A percentile compares a stretch with the other conserved stretches of the same genome.
phyloP scores from a whole-genome alignment of 2,797 vertebrate genomes.

The Zenarchopterus dispar region DNA sequence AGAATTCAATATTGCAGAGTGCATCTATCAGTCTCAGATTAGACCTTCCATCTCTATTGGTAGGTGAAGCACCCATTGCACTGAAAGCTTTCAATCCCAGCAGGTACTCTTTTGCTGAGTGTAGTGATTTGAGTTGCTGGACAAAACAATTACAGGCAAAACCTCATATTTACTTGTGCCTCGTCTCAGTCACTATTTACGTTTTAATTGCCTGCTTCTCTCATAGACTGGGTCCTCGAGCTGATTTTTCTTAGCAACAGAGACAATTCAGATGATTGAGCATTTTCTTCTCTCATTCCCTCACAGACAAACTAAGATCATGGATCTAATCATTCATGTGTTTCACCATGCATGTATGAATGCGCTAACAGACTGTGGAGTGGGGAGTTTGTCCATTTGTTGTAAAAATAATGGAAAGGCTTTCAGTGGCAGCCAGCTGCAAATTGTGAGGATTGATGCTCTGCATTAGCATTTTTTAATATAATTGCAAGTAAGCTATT shows the following conservation, averaged over 20 bases:
- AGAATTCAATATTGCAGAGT: constrained; percentile 57
- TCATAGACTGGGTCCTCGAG: constrained; percentile 22
- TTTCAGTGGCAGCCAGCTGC: constrained; percentile 20
- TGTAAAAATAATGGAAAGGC: constrained; percentile 26
- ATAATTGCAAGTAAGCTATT: background rate
- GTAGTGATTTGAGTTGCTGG: constrained; percentile 4
- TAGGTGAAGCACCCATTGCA: constrained; percentile 26
- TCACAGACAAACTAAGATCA: constrained; percentile 20
- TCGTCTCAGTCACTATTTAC: constrained; percentile 33
- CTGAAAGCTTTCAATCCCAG: constrained; percentile 23
- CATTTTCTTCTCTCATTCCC: constrained; percentile 19
- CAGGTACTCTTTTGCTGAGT: constrained; percentile 5
- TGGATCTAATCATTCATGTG: constrained; percentile 32
- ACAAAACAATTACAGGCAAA: constrained; percentile 12
- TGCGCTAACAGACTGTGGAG: background rate
- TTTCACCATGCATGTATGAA: background rate
- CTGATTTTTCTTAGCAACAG: constrained; percentile 25
- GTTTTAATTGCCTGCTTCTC: constrained; percentile 36
- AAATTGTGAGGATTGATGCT: background rate
- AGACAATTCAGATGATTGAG: constrained; percentile 48
- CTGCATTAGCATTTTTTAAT: constrained; percentile 16
- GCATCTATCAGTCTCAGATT: constrained; percentile 58
- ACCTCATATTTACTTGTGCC: constrained; percentile 1
- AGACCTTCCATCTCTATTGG: constrained; percentile 43
- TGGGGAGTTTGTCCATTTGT: constrained; percentile 26